phyloP scores from a whole-genome alignment of 2,888 invertebrate genomes.

The Drosophila testacea region DNA sequence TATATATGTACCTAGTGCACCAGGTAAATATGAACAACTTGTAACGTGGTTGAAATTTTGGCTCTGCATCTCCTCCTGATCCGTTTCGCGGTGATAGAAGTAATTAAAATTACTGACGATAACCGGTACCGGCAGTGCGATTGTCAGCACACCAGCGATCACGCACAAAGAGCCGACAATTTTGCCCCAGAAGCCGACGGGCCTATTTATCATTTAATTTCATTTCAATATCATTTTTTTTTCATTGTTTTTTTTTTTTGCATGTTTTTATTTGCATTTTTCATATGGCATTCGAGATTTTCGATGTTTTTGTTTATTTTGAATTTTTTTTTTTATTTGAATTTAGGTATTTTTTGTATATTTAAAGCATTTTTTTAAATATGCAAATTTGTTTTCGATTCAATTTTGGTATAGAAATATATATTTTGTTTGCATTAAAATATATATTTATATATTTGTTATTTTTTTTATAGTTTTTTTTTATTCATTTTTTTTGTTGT shows the following conservation, averaged over 20 bases:
- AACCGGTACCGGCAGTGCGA: conserved; percentile 99
- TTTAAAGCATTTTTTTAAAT: conserved; percentile 62
- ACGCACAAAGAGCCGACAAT: conserved; percentile 99
- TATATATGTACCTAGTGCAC: conserved; percentile 91
- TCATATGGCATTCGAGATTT: conserved; percentile 58
- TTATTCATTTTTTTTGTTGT: conserved; percentile 29
- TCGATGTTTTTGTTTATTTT: conserved; percentile 48
- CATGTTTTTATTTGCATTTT: conserved; percentile 50
- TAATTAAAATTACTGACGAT: conserved; percentile 99
- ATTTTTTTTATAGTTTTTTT: conserved; percentile 28
- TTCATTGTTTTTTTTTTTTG: conserved; percentile 32
- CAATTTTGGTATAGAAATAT: conserved; percentile 48
- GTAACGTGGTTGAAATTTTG: conserved; percentile 99
- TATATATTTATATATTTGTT: conserved; percentile 35
- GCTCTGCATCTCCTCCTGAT: conserved; percentile 99
- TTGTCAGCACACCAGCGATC: conserved; percentile 99
- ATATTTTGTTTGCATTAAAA: conserved; percentile 28
- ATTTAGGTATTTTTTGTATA: conserved; percentile 54
- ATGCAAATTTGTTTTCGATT: conserved; percentile 69
- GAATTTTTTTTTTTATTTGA: conserved; percentile 20
- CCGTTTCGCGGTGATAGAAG: conserved; percentile 99
- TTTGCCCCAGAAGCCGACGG: conserved; percentile 99
- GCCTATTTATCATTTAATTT: conserved; percentile 87
- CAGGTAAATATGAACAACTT: conserved; percentile 98
- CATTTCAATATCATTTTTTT: conserved; percentile 16